These are phyloP conservation scores for Ctenodactylus gundi DNA, from an alignment of 2,113 vertebrate species.

Conservation along the genomic window DNA sequence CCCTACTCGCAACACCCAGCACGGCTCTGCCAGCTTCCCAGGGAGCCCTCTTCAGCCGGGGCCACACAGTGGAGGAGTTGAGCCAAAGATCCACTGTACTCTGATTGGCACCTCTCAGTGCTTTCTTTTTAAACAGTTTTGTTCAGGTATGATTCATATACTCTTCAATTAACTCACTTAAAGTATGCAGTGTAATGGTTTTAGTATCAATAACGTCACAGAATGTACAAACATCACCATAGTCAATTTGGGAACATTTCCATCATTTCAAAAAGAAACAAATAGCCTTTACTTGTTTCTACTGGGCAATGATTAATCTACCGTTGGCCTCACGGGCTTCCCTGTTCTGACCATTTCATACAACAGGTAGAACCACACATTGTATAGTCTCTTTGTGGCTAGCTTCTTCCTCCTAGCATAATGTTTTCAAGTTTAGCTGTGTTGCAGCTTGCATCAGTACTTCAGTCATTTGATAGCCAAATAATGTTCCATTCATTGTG, in stretches of 20 bases:
- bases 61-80: not conserved
- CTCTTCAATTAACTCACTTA: not conserved
- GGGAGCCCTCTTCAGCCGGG: accelerated
- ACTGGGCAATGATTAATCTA: not conserved
- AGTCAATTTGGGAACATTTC: not conserved
- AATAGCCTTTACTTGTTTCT: no score
- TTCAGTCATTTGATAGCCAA: not conserved
- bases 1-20: not conserved
- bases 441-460: no score
- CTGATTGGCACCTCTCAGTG: not conserved
- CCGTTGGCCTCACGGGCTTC: not conserved
- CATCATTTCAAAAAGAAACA: not conserved
- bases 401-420: not conserved
- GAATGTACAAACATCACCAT: not conserved
- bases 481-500: not conserved
- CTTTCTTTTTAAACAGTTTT: not conserved
- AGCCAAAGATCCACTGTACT: not conserved
- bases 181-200: not conserved
- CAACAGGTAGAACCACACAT: not conserved
- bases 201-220: not conserved
- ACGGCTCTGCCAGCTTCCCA: not conserved
- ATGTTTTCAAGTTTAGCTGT: not conserved
- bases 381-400: not conserved
- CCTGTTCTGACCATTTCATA: not conserved
- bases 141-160: not conserved